Evolutionary conservation across 1,140 invertebrate species (phyloP), one percentile per base, ranked within the genome.

Genomic region (Camponotus floridanus): DNA sequence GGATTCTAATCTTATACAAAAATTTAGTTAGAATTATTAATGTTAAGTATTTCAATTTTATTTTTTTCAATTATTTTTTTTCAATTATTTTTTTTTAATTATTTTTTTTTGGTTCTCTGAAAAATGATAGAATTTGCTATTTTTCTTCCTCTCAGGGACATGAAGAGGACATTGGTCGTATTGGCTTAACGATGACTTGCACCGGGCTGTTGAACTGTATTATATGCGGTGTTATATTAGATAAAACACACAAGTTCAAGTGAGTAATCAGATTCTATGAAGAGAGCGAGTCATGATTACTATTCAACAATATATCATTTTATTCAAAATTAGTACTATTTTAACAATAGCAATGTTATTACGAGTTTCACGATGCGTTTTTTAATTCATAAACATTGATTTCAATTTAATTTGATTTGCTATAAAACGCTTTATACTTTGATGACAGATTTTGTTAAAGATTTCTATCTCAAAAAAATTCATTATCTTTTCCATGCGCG

Each of bases 181-280:
- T 99, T 87, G 99, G 99, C 1, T 94, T 99, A 13, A 96, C 97
- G 1, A 98, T 99, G 80, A 98, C 99, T 3, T 96, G 99, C 5
- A 96, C 98, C 6, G 99, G 99, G 51, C 98, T 99, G 96, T 85
- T 97, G 0, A 98, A 98, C 1, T 98, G 98, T 0, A 97, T 99
- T 13, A 94, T 98, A 0, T 98, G 97, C 91, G 99, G 99, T 0
- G 95, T 98, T 64, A 95, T 98, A 88, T 95, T 99, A 64, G 99
- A 99, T 91, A 97, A 96, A 94, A 98, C 97, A 1, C 97, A 97
- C 85, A 97, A 96, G 92, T 98, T 98, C 95, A 98, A 98, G 97
- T 98, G 94, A 96, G 96, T 95, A 57, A 79, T 79, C 6, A 31
- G 6, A 71, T 70, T 65, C n/a, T 39, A 39, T 6, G 3, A 8